Conservation (phyloP, 2,888 invertebrate genomes). For the Stegophylla sp. region DNA sequence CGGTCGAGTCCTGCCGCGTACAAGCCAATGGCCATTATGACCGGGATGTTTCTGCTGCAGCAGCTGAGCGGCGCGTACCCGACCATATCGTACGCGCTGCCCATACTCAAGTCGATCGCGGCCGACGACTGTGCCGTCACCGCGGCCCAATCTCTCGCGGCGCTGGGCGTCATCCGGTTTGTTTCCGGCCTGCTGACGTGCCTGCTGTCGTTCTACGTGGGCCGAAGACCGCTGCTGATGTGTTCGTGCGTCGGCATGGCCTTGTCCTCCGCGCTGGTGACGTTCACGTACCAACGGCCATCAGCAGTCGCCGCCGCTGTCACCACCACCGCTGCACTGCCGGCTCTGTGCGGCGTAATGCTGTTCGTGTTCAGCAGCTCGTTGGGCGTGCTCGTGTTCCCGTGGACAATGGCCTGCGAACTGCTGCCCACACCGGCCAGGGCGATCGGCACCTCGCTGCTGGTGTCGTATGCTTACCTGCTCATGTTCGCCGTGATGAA, state of each 20-base stretch:
- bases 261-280: conserved; percentile 44
- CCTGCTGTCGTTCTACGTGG: conserved; percentile 67
- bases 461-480: conserved; percentile 68
- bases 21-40: conserved; percentile 66
- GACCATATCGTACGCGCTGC: conserved; percentile 70
- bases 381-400: conserved; percentile 69
- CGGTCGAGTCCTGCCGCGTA: conserved; percentile 39
- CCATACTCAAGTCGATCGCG: conserved; percentile 67
- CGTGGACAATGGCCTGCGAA: conserved; percentile 70
- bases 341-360: conserved; percentile 34
- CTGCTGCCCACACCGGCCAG: conserved; percentile 68
- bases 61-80: conserved; percentile 69
- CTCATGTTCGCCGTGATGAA: conserved; percentile 69
- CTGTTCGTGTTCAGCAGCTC: conserved; percentile 45
- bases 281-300: not conserved
- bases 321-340: not conserved
- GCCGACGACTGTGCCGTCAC: conserved; percentile 62
- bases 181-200: conserved; percentile 68
- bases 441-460: conserved; percentile 67
- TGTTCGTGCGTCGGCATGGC: conserved; percentile 69
- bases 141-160: conserved; percentile 36
- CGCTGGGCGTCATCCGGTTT: conserved; percentile 67
- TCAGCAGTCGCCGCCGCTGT: not conserved
- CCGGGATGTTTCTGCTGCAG: conserved; percentile 68
- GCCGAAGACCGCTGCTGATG: conserved; percentile 67